Evolutionary conservation across 1,140 invertebrate species (phyloP).

Genomic region (Heliconius congener): DNA sequence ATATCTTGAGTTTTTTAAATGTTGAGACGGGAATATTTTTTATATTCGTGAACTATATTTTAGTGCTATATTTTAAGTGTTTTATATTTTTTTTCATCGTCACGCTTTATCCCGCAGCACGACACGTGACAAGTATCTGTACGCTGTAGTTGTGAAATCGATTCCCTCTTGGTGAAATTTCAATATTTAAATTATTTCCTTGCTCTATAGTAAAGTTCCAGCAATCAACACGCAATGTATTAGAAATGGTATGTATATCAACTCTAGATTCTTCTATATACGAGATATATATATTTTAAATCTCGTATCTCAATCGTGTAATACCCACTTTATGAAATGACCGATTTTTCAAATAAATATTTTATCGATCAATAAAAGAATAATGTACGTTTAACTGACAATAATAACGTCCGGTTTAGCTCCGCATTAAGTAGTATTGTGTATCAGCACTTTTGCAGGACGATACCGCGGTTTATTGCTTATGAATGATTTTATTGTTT

Average conservation of each 20-base stretch:
- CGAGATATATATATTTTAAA: slow-evolving; percentile 23
- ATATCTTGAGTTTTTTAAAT: neutral
- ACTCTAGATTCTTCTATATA: neutral
- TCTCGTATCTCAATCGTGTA: slow-evolving; percentile 30
- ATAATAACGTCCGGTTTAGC: slow-evolving; percentile 31
- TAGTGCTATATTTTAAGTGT: too few relatives aligned
- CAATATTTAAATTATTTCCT: too few relatives aligned
- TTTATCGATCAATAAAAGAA: slow-evolving; percentile 33
- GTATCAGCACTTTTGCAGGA: slow-evolving; percentile 19
- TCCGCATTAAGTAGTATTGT: slow-evolving; percentile 17
- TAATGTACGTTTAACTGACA: slow-evolving; percentile 30
- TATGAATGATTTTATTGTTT: neutral
- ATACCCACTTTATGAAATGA: slow-evolving; percentile 16
- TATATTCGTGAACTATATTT: neutral
- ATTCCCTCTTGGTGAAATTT: too few relatives aligned
- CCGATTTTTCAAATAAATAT: neutral
- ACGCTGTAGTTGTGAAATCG: neutral
- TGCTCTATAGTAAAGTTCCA: too few relatives aligned
- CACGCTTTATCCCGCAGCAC: neutral
- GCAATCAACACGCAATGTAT: too few relatives aligned
- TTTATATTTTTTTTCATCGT: neutral
- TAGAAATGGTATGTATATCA: too few relatives aligned
- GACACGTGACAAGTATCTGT: neutral
- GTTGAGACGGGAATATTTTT: neutral
- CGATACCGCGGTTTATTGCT: slow-evolving; percentile 17